Base-by-base conservation (phyloP, 2,113 vertebrate species). In the Nesoenas mayeri region DNA sequence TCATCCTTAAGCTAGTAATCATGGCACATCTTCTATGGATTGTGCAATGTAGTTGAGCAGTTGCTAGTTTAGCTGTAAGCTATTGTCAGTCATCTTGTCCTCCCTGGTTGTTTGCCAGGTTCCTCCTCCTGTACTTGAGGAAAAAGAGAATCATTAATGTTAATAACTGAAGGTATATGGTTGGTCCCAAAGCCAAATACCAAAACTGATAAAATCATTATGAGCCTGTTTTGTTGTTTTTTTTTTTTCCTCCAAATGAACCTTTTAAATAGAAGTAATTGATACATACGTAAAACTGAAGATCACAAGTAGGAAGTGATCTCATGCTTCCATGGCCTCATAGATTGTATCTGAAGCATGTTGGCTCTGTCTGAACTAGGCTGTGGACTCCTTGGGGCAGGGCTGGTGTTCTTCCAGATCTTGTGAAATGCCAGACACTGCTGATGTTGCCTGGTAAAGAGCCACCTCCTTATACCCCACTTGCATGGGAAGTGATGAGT, bases 11-110 rank as follows among this genome's bases (percentile, higher is more conserved):
- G n/a, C 36, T 86, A 36, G 62, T 56, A 88, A 57, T 83, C 4
- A 2, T 83, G 72, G 82, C 29, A 62, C 31, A 36, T 79, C 71
- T 82, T 82, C 62, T 58, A 3, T 40, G 32, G 42, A 53, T 84
- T 77, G 40, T 83, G 77, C 82, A 85, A 3, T 88, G 88, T 83
- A 51, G 64, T 77, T 90, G 67, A 86, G 75, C 82, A 50, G 74
- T 93, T 91, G 75, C 83, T 92, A n/a, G 85, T 93, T 95, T 65
- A 92, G 64, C 85, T 94, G 75, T 82, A 73, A 93, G 82, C 36
- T 62, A 1, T 51, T 95, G 75, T 83, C 83, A 80, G 28, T 92
- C 71, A 88, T 67, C 50, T 82, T 95, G 60, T 79, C 40, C 36
- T 95, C 25, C 12, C 28, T 94, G 57, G 71, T 44, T 60, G 82